phyloP scores from a whole-genome alignment of 2,113 vertebrate species.

The Chauna torquata region DNA sequence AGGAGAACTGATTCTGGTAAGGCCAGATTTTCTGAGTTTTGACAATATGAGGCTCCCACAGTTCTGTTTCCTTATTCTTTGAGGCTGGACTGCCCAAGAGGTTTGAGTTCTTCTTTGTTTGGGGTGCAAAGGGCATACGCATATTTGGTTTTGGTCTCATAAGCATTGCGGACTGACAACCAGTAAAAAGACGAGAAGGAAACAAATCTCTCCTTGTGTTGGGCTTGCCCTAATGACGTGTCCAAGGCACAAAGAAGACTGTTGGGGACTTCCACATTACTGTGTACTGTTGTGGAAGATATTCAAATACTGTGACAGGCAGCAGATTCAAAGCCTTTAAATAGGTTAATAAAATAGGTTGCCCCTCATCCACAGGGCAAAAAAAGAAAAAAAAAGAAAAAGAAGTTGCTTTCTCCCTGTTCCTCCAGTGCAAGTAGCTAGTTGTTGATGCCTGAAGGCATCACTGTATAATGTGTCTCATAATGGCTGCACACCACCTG shows the following conservation, averaged over 20 bases:
- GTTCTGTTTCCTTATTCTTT: neutral
- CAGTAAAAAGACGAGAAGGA: neutral
- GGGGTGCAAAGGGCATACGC: neutral
- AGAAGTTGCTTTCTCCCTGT: neutral
- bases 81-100: neutral
- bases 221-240: neutral
- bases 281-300: neutral
- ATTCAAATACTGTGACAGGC: neutral
- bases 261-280: accelerated
- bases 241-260: neutral
- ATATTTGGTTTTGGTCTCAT: neutral
- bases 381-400: neutral
- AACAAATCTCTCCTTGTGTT: neutral
- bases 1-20: neutral
- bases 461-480: neutral
- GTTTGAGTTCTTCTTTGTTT: neutral
- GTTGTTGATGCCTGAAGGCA: constrained; percentile 19
- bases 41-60: neutral
- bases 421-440: neutral
- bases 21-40: neutral
- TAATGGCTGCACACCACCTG: constrained; percentile 21
- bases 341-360: constrained; percentile 54
- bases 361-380: neutral
- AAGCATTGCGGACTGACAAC: neutral
- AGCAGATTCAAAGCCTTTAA: constrained; percentile 7